These are phyloP conservation scores for Hyaena hyaena DNA, from an alignment of 2,113 vertebrate genomes.

Conservation along the genomic window DNA sequence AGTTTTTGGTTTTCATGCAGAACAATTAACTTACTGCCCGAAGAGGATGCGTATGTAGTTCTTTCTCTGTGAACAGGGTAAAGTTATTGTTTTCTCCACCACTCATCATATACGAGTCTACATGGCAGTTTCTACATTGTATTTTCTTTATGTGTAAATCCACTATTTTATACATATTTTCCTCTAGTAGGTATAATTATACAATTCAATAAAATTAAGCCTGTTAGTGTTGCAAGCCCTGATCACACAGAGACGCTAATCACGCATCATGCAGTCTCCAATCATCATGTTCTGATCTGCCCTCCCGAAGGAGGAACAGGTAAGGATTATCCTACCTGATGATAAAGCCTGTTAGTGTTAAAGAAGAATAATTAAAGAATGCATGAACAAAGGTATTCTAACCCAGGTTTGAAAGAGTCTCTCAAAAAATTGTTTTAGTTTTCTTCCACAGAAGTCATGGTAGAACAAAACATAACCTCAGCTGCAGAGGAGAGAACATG, in stretches of 20 bases:
- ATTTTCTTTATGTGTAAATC: constrained; percentile 48
- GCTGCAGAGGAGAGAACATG: constrained; percentile 36
- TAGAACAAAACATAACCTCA: background rate
- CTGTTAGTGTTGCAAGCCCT: constrained; percentile 65
- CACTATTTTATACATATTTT: background rate
- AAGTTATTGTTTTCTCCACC: constrained; percentile 7
- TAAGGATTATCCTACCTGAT: constrained; percentile 86
- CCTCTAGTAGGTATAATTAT: constrained; percentile 67
- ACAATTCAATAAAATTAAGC: constrained; percentile 73
- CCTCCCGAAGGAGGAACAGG: constrained; percentile 81
- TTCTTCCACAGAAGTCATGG: constrained; percentile 65
- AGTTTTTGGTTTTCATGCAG: constrained; percentile 60
- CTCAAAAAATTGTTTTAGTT: constrained; percentile 63
- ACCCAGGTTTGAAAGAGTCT: constrained; percentile 65
- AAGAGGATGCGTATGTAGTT: background rate
- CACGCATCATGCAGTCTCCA: constrained; percentile 79
- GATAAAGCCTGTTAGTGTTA: constrained; percentile 21
- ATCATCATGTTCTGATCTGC: constrained; percentile 80
- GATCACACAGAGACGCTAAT: constrained; percentile 74
- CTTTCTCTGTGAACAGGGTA: constrained; percentile 40
- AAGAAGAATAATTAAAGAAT: constrained; percentile 3
- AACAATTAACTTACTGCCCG: constrained; percentile 23
- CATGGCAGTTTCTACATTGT: constrained; percentile 45
- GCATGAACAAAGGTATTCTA: constrained; percentile 5
- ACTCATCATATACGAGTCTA: background rate